phyloP scores from a whole-genome alignment of 1,140 invertebrate genomes.

The Saccostrea cuccullata region DNA sequence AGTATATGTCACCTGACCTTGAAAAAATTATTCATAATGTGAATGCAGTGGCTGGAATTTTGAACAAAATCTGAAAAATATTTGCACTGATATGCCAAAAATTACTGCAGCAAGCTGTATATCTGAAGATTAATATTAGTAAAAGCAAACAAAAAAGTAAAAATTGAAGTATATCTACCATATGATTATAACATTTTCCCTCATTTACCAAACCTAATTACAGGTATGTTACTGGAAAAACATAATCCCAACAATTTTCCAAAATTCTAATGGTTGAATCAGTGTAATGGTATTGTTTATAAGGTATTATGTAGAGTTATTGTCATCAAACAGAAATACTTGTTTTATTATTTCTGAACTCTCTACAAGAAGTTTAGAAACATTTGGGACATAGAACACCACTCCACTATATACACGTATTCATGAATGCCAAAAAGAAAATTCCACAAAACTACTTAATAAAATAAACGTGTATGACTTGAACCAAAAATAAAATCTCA shows the following conservation, averaged over 20 bases:
- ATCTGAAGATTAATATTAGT: slow-evolving; percentile 22
- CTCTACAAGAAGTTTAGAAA: not conserved
- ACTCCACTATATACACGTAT: not conserved
- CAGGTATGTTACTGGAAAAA: not conserved
- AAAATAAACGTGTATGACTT: not conserved
- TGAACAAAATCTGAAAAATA: not conserved
- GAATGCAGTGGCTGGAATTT: slow-evolving; percentile 9
- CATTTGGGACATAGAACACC: not conserved
- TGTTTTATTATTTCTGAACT: not conserved
- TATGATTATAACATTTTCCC: not conserved
- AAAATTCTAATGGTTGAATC: not conserved
- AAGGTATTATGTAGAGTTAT: not conserved
- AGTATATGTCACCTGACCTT: slow-evolving; percentile 23
- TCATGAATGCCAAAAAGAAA: not conserved
- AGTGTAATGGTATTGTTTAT: not conserved
- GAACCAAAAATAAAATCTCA: not conserved
- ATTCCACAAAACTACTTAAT: not conserved
- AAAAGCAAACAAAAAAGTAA: slow-evolving; percentile 24
- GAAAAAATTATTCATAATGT: not conserved
- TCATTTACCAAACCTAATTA: not conserved
- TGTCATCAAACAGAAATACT: not conserved
- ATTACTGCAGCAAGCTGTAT: slow-evolving; percentile 37
- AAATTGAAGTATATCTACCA: not conserved
- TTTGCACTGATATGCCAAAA: not conserved
- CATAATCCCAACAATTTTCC: not conserved